These are phyloP conservation scores for Pedionomus torquatus DNA, from an alignment of 2,113 vertebrate species.

Conservation along the genomic window DNA sequence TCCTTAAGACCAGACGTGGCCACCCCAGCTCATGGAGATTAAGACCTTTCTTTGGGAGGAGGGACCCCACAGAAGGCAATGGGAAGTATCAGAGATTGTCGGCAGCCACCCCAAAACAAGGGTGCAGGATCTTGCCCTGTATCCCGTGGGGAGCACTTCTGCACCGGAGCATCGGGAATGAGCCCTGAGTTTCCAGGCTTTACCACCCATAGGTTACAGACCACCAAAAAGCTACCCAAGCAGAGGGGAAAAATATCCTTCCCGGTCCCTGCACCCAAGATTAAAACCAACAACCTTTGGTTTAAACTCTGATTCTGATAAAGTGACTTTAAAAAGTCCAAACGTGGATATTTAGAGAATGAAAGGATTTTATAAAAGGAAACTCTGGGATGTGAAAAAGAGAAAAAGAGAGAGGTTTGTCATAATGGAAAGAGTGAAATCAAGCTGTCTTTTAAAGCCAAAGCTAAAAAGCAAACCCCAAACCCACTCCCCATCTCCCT, in stretches of 20 bases:
- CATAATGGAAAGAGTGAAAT: background rate
- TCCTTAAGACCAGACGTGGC: background rate
- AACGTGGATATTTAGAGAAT: background rate
- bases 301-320: background rate
- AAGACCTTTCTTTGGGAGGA: background rate
- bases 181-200: background rate
- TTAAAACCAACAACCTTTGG: background rate
- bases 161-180: background rate
- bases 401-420: background rate
- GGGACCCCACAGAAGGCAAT: background rate
- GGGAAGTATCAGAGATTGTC: background rate
- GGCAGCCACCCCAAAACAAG: background rate
- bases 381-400: background rate
- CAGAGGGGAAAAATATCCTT: background rate
- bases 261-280: background rate
- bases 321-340: background rate
- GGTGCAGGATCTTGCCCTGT: background rate
- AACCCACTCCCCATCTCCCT: background rate
- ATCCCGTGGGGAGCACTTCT: background rate
- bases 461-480: background rate
- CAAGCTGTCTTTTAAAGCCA: background rate
- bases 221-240: background rate
- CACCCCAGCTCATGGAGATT: background rate
- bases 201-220: background rate
- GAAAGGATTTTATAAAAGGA: background rate